Conservation (phyloP, 2,888 invertebrate species). For the Tachina grossa region DNA sequence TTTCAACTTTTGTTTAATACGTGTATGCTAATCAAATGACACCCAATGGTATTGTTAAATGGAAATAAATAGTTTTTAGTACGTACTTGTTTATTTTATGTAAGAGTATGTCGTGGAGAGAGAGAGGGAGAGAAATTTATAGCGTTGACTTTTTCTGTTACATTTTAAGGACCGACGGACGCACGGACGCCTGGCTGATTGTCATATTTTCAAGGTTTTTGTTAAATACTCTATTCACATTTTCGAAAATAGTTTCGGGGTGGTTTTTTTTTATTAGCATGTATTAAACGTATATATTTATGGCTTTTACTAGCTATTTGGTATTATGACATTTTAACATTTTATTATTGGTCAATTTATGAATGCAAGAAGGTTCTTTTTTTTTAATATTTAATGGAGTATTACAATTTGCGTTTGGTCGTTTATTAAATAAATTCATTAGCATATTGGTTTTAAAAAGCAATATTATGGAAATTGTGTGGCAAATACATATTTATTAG, state of each 20-base stretch:
- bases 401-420: constrained; percentile 28
- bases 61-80: constrained; percentile 19
- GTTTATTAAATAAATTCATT: constrained; percentile 59
- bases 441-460: constrained; percentile 42
- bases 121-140: constrained; percentile 49
- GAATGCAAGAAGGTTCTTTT: background rate
- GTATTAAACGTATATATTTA: constrained; percentile 41
- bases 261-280: constrained; percentile 1
- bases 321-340: constrained; percentile 34
- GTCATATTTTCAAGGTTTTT: constrained; percentile 66
- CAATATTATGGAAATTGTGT: background rate
- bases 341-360: constrained; percentile 66
- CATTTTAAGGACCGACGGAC: constrained; percentile 50
- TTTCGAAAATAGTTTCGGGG: constrained; percentile 32
- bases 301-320: constrained; percentile 23
- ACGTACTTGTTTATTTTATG: constrained; percentile 3
- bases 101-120: background rate
- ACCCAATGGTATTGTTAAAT: constrained; percentile 72
- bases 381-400: background rate
- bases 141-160: constrained; percentile 61
- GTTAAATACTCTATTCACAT: constrained; percentile 35
- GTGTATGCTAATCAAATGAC: constrained; percentile 73
- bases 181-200: constrained; percentile 59
- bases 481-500: background rate
- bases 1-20: constrained; percentile 59